Evolutionary conservation across 2,888 invertebrate genomes (phyloP).

Genomic region (Melanchra persicariae): DNA sequence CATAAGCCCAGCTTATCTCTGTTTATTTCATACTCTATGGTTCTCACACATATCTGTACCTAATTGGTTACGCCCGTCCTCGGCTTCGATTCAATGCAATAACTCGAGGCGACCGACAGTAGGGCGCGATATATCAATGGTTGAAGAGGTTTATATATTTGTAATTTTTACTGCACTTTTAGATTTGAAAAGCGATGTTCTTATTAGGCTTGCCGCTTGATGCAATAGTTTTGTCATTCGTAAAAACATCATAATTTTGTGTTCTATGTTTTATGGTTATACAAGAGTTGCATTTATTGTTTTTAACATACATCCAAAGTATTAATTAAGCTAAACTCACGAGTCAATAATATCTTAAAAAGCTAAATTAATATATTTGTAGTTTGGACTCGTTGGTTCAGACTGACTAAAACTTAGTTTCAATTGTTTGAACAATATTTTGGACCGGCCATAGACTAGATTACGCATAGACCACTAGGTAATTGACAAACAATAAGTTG

Average conservation of each 20-base stretch:
- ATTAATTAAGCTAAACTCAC: no score
- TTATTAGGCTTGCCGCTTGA: background rate
- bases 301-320: no score
- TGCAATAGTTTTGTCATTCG: background rate
- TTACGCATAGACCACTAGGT: slow-evolving; percentile 27
- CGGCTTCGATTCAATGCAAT: slow-evolving; percentile 3
- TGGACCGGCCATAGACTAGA: slow-evolving; percentile 1
- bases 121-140: background rate
- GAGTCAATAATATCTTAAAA: no score
- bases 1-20: slow-evolving; percentile 7
- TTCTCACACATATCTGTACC: background rate
- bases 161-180: background rate
- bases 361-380: no score
- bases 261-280: background rate
- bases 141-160: slow-evolving; percentile 16
- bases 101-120: background rate
- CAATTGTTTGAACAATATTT: slow-evolving; percentile 12
- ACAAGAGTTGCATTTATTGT: no score
- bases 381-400: no score
- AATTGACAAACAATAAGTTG: slow-evolving; percentile 27
- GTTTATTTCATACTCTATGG: slow-evolving; percentile 1
- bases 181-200: background rate
- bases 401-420: no score
- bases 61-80: slow-evolving; percentile 11
- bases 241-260: background rate